Base-by-base conservation (phyloP, 1,140 invertebrate genomes). In the Drosophila kanapiae region DNA sequence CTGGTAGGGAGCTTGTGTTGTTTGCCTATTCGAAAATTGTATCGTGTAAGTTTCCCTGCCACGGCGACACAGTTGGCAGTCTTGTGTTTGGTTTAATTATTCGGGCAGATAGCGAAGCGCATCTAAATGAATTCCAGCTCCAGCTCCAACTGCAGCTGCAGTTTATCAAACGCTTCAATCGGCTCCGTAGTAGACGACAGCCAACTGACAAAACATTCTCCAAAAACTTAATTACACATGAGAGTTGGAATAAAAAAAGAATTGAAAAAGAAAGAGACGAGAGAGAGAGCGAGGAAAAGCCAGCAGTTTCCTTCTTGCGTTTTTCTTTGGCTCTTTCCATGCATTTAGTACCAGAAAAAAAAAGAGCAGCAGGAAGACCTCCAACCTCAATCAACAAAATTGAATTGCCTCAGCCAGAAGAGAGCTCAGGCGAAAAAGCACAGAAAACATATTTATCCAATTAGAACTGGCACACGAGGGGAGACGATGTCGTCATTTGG, bases 191-290 rank as follows among this genome's bases (percentile, higher is more conserved):
- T 33, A 43, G 62, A 65, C 62, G 62, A 65, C 62, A 65, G 57
- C 57, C 67, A 68, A 70, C 67, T 70, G 67, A 70, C 67, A 70
- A 70, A 70, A 70, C 48, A 70, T 69, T 70, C 42, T 31, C 64
- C 64, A 48, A 63, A 48, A 67, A 64, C 64, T 47, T 67, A 67
- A 67, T 67, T 67, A 48, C 64, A 64, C 64, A 63, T 43, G 45
- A 62, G 23, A 62, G 23, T 38, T 7, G 16, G 18, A 16, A 65
- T 33, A 43, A 63, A 6, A 37, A 13, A n/a, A n/a, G n/a, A n/a
- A n/a, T n/a, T n/a, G n/a, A n/a, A 29, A 6, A 3, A 11, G 27
- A 23, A 9, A 11, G n/a, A n/a, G n/a, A n/a, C n/a, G 16, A 49
- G n/a, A 3, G 6, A 40, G 38, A n/a, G 14, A 49, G 48, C 7